Evolutionary conservation across 2,113 vertebrate species (phyloP).

Genomic region (Rhinolophus ferrumequinum): DNA sequence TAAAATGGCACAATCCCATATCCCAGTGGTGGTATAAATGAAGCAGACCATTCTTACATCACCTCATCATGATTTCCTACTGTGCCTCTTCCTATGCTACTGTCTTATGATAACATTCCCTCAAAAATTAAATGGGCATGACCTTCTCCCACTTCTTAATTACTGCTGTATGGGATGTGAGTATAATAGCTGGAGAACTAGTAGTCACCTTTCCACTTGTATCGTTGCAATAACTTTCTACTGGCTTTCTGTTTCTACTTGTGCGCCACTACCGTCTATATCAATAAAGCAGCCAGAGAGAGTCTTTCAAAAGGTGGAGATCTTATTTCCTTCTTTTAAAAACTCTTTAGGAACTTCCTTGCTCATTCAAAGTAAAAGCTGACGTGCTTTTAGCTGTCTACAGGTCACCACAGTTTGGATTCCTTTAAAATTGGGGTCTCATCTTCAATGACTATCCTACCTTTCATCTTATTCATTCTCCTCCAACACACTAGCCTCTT

Average conservation of each 20-base stretch:
- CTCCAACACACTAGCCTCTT: neutral
- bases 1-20: neutral
- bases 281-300: neutral
- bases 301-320: neutral
- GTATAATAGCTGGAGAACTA: neutral
- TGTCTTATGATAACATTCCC: neutral
- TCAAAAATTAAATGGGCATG: neutral
- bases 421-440: neutral
- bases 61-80: neutral
- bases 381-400: neutral
- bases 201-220: neutral
- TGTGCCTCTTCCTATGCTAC: neutral
- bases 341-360: neutral
- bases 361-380: neutral
- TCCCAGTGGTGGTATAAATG: neutral
- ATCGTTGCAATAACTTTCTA: neutral
- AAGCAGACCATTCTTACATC: neutral
- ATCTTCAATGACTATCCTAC: neutral
- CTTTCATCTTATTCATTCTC: neutral
- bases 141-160: neutral
- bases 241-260: neutral
- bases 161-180: neutral
- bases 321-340: neutral
- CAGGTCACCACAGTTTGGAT: neutral
- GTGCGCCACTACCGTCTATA: neutral